Percentiles rank a stretch among this genome's conserved stretches.
Evolutionary conservation across 1,140 invertebrate genomes (phyloP).

Genomic region (Radopholus similis): DNA sequence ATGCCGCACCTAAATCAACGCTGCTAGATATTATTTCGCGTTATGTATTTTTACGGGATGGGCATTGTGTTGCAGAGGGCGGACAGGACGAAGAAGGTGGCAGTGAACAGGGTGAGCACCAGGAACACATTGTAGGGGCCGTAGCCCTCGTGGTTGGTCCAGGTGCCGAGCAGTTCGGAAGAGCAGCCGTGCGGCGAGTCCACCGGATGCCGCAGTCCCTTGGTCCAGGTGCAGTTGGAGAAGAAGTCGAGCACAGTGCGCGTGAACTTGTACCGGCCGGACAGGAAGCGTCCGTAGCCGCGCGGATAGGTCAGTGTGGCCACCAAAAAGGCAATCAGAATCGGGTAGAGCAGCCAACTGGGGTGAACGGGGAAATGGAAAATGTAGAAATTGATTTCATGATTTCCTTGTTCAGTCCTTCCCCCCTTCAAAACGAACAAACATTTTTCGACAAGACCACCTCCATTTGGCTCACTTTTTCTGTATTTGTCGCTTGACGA

Average conservation of each 20-base stretch:
- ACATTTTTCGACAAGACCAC: not conserved
- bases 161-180: constrained; percentile 40
- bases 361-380: constrained; percentile 17
- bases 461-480: constrained; percentile 44
- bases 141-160: constrained; percentile 58
- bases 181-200: constrained; percentile 48
- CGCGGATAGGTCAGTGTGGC: constrained; percentile 54
- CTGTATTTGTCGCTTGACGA: constrained; percentile 52
- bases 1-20: too few species aligned
- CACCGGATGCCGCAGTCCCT: constrained; percentile 32
- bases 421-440: too few species aligned
- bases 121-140: constrained; percentile 55
- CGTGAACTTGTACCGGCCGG: constrained; percentile 57
- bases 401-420: not conserved
- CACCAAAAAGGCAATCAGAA: constrained; percentile 50
- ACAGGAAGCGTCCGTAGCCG: constrained; percentile 54
- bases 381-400: not conserved
- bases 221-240: constrained; percentile 55
- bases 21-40: too few species aligned
- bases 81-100: constrained; percentile 71
- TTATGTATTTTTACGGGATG: too few species aligned
- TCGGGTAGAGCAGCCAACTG: constrained; percentile 57
- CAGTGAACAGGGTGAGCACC: constrained; percentile 39
- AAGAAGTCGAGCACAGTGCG: constrained; percentile 54
- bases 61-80: constrained; percentile 91